A percentile compares a stretch with the other conserved stretches of the same genome.
These are phyloP conservation scores for Zosterops borbonicus DNA, from an alignment of 2,113 vertebrate species.

Conservation along the genomic window DNA sequence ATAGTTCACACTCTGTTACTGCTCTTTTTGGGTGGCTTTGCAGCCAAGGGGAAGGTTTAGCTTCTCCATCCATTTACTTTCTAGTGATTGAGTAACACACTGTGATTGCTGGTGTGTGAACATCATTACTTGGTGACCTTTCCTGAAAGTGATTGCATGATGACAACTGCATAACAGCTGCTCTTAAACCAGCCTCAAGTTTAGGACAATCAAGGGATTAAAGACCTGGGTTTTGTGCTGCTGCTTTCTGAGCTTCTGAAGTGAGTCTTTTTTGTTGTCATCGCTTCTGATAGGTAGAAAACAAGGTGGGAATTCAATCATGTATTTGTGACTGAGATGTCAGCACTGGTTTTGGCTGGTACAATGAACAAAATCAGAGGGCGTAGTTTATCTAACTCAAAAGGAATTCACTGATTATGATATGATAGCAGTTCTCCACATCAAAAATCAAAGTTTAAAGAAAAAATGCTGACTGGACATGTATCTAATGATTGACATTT, in stretches of 20 bases:
- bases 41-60: neutral
- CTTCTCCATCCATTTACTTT: neutral
- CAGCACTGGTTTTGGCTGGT: neutral
- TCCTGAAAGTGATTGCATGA: neutral
- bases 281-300: neutral
- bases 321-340: neutral
- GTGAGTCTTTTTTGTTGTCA: neutral
- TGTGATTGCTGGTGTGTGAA: neutral
- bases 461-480: neutral
- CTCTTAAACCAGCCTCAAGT: neutral
- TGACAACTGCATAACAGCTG: neutral
- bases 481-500: neutral
- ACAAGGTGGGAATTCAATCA: neutral
- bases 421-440: neutral
- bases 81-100: neutral
- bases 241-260: constrained; percentile 5
- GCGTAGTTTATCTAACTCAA: neutral
- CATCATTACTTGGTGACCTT: neutral
- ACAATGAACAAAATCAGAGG: neutral
- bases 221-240: neutral
- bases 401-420: neutral
- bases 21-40: neutral
- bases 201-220: neutral
- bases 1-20: neutral
- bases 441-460: neutral